phyloP scores from a whole-genome alignment of 2,888 invertebrate genomes.

The Allolobophora icterica region DNA sequence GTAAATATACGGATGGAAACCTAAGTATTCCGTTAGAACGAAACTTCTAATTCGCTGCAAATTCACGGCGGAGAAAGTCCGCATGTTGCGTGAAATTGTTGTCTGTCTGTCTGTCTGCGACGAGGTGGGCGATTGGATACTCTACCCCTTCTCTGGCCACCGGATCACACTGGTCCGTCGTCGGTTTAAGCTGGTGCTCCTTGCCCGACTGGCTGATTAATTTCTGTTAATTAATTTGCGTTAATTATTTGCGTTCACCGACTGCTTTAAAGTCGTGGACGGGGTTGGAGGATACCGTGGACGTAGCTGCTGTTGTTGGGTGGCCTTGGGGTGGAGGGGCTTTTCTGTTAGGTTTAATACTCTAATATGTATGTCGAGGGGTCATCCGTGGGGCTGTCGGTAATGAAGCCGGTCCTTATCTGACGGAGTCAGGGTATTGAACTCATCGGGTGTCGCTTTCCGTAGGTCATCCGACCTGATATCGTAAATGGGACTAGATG shows the following conservation, averaged over 20 bases:
- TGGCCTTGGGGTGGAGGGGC: neutral
- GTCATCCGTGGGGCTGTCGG: too few relatives aligned
- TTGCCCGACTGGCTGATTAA: neutral
- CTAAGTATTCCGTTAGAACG: neutral
- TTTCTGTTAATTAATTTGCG: conserved; percentile 1
- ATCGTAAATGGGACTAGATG: neutral
- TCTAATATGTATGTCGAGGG: neutral
- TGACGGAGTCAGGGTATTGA: neutral
- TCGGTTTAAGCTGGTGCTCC: neutral
- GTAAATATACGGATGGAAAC: neutral
- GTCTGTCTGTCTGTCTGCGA: neutral
- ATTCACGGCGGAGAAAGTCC: neutral
- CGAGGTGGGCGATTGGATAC: neutral
- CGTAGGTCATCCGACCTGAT: neutral
- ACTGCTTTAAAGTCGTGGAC: neutral
- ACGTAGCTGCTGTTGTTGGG: neutral
- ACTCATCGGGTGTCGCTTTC: neutral
- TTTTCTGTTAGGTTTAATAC: neutral
- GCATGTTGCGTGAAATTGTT: neutral
- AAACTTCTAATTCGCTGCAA: neutral
- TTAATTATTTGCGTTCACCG: neutral
- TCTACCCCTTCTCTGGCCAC: neutral
- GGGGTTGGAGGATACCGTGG: neutral
- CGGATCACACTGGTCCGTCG: neutral
- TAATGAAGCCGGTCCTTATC: neutral